Percentiles rank a stretch among this genome's conserved stretches.
Evolutionary conservation across 1,140 invertebrate species (phyloP).

Genomic region (Schlechtendalia chinensis): DNA sequence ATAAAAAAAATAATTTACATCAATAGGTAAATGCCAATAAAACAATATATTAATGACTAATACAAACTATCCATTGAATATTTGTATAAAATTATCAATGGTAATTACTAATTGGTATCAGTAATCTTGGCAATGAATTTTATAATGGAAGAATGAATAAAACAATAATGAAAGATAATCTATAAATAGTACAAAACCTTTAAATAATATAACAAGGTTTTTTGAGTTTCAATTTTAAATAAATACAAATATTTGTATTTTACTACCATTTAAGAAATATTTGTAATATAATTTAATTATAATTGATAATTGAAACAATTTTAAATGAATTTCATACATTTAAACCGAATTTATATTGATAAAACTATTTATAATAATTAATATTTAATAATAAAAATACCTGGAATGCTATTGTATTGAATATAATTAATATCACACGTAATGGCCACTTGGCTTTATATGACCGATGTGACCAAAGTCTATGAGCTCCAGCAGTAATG

Average conservation of each 20-base stretch:
- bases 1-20: too few species aligned
- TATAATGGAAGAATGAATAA: neutral
- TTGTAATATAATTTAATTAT: neutral
- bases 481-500: conserved; percentile 91
- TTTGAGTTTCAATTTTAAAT: too few species aligned
- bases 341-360: neutral
- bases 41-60: too few species aligned
- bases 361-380: neutral
- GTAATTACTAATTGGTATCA: neutral
- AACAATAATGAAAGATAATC: neutral
- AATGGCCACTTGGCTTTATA: conserved; percentile 92
- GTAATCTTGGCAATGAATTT: neutral
- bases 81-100: neutral
- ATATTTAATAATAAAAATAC: conserved; percentile 30
- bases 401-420: conserved; percentile 51
- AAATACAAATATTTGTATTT: too few species aligned
- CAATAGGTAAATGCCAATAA: too few species aligned
- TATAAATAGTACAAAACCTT: neutral
- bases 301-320: neutral
- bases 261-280: too few species aligned
- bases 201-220: too few species aligned
- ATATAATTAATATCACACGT: conserved; percentile 71
- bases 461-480: conserved; percentile 89
- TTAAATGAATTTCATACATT: neutral
- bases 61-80: too few species aligned